Base-by-base conservation (phyloP, 2,113 vertebrate genomes). In the Vulpes lagopus region DNA sequence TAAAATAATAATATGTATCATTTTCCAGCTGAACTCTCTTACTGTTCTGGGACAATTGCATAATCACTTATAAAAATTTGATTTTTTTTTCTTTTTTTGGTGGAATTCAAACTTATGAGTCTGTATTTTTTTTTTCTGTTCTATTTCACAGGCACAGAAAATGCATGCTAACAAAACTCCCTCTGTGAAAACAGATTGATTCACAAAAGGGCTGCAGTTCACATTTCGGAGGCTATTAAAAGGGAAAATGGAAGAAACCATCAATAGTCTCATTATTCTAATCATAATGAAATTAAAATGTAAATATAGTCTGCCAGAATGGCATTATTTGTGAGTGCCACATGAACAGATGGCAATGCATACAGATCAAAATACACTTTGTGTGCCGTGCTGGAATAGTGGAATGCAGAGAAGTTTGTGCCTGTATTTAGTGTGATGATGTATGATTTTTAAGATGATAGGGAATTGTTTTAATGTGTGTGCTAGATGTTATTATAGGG, bases 241-340 rank as follows among this genome's bases (percentile, higher is more conserved):
- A 97, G 83, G 81, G 90, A 98, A 96, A 98, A 96, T 97, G 2
- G 11, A 97, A 97, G 96, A 98, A 98, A 94, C 93, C 86, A 97
- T 98, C 98, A 98, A 97, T 78, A 97, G 95, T 94, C 95, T 98
- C 97, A 98, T 98, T 98, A 98, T 97, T 98, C 94, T 97, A 95
- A 97, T 98, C 93, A 97, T 96, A 98, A 98, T 98, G 97, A 98
- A 98, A 98, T 98, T 98, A 98, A 98, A 96, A 95, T 97, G 97
- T 96, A 98, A 99, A 98, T 96, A 98, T 79, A 92, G 97, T 84
- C 97, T 98, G 96, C 98, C 96, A 97, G 98, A 97, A 98, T 73
- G 81, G 76, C 69, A 97, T 97, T 97, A 95, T 97, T 98, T 98
- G 96, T 94, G 94, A 98, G 96, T 97, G 96, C 96, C 91, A 90